Conservation (phyloP, 2,113 vertebrate species). For the Osmerus mordax region DNA sequence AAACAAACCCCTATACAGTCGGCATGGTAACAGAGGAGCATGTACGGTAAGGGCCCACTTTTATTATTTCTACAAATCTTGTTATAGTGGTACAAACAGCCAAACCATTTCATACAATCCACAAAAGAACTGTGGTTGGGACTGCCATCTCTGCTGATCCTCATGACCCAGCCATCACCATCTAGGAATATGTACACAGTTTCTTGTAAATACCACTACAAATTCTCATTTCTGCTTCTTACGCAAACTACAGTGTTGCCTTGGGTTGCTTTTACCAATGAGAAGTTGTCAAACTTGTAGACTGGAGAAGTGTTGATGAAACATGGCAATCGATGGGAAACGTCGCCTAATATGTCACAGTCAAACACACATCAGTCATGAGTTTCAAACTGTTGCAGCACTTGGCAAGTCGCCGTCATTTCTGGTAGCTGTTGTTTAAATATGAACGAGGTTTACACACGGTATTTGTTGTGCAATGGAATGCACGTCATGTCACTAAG, state of each 20-base stretch:
- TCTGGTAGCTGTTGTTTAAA: neutral
- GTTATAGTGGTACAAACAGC: neutral
- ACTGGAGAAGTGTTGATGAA: neutral
- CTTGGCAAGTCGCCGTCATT: neutral
- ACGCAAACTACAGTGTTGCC: too few relatives aligned
- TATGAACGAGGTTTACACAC: neutral
- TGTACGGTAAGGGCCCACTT: too few relatives aligned
- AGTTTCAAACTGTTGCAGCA: neutral
- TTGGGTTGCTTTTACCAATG: too few relatives aligned
- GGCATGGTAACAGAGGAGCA: too few relatives aligned
- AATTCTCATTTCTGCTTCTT: too few relatives aligned
- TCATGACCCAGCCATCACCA: neutral
- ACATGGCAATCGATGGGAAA: neutral
- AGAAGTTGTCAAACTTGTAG: neutral
- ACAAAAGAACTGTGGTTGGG: neutral
- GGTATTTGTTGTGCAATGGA: neutral
- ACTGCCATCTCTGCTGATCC: too few relatives aligned
- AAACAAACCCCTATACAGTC: too few relatives aligned
- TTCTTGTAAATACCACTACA: too few relatives aligned
- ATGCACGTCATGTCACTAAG: neutral
- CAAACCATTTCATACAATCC: neutral
- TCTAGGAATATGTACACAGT: neutral
- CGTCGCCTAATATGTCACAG: neutral
- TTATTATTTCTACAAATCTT: too few relatives aligned
- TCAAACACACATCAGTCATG: neutral